These are phyloP conservation scores for Ochlodes sylvanus DNA, from an alignment of 2,888 invertebrate genomes.

Conservation along the genomic window DNA sequence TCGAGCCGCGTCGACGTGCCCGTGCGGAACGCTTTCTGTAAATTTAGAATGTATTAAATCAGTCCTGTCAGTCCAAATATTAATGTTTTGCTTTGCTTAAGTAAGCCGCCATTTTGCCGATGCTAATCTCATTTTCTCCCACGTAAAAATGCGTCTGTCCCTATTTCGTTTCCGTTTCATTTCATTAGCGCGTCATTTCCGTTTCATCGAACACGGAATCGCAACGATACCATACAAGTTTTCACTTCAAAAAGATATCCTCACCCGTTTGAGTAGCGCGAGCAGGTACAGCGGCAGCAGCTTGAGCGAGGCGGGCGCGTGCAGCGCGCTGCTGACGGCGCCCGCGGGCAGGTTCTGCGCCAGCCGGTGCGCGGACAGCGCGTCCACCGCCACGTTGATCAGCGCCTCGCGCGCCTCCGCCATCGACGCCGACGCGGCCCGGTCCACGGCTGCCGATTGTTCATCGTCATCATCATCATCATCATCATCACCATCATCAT, in stretches of 20 bases:
- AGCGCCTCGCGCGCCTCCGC: slow-evolving; percentile 98
- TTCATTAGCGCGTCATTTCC: no score
- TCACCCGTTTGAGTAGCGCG: slow-evolving; percentile 94
- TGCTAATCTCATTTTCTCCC: no score
- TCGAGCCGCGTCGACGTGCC: slow-evolving; percentile 96
- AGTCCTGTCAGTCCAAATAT: no score
- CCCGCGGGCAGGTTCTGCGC: slow-evolving; percentile 86
- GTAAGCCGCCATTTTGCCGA: no score
- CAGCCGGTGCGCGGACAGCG: slow-evolving; percentile 77
- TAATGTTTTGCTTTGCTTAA: no score
- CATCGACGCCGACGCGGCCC: slow-evolving; percentile 93
- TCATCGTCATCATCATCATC: no score
- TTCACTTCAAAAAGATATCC: slow-evolving; percentile 46
- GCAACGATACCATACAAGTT: no score
- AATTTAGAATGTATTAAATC: no score
- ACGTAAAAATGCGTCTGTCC: no score
- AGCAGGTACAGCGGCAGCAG: slow-evolving; percentile 95
- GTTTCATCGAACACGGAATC: no score
- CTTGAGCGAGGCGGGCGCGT: slow-evolving; percentile 91
- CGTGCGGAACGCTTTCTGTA: slow-evolving; percentile 93
- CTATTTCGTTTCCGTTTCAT: no score
- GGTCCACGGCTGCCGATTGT: slow-evolving; percentile 96
- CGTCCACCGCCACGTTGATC: slow-evolving; percentile 97
- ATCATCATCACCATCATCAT: no score
- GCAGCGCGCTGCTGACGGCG: slow-evolving; percentile 80